Conservation (phyloP, 2,888 invertebrate genomes). For the Eustalomyia histrio region DNA sequence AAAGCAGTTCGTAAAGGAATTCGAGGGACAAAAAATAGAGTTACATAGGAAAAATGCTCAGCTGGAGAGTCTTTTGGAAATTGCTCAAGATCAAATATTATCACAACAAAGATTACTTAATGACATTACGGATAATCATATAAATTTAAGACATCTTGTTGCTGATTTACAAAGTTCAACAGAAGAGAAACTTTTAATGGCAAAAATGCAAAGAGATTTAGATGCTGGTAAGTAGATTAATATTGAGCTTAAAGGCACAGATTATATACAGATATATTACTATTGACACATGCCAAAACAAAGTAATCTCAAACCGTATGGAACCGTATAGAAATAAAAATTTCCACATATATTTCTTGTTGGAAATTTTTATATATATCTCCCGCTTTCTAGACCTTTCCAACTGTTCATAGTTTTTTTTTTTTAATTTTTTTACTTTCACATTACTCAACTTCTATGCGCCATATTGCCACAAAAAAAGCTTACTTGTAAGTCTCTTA, state of each 20-base stretch:
- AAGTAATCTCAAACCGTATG: too few relatives aligned
- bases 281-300: too few relatives aligned
- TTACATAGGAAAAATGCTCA: slow-evolving; percentile 72
- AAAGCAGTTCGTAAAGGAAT: slow-evolving; percentile 66
- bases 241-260: not conserved
- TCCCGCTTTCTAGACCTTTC: too few relatives aligned
- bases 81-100: slow-evolving; percentile 76
- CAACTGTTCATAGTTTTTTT: too few relatives aligned
- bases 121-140: slow-evolving; percentile 78
- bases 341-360: too few relatives aligned
- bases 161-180: slow-evolving; percentile 78
- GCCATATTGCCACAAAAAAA: too few relatives aligned
- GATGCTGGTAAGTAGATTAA: slow-evolving; percentile 70
- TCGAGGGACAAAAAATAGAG: slow-evolving; percentile 68
- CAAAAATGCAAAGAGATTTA: slow-evolving; percentile 77
- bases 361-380: too few relatives aligned
- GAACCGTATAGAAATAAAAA: too few relatives aligned
- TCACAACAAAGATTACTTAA: slow-evolving; percentile 77
- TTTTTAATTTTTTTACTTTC: too few relatives aligned
- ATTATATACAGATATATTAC: too few relatives aligned
- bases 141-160: slow-evolving; percentile 77
- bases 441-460: too few relatives aligned
- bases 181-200: slow-evolving; percentile 76
- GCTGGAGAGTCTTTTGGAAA: slow-evolving; percentile 74
- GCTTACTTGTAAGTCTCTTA: too few relatives aligned